Base-by-base conservation (phyloP, 2,113 vertebrate genomes). In the Theristicus caerulescens region DNA sequence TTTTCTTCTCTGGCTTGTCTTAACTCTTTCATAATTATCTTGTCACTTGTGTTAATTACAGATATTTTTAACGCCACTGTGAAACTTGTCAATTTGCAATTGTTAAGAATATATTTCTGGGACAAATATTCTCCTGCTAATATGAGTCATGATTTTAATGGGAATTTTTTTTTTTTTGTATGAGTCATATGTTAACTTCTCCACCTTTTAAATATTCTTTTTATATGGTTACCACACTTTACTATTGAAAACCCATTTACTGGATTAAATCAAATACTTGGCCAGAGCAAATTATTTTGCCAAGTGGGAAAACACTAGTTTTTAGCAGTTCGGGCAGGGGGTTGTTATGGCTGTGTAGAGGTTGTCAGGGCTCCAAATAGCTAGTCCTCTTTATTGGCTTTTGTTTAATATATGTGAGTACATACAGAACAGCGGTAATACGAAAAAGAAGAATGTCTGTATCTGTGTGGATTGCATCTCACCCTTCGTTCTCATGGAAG, bases 81-180 rank as follows among this genome's bases (percentile, higher is more conserved):
- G 85, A 95, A 86, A 83, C 79, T 65, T 96, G 47, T 90, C 95
- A 95, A 19, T 95, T 94, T 94, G 69, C 64, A 67, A 64, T 92
- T 93, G 72, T 90, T 90, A 88, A 73, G 79, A 78, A 66, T 78
- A 8, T 92, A 81, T 96, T 94, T 94, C 76, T 96, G 96, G 82
- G 93, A 83, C 82, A 62, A 92, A 95, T 96, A 94, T 42, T 95
- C 84, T 93, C 40, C 74, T 94, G 76, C 61, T 97, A 70, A 58
- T 69, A 51, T 93, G 93, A 96, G 49, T 97, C 95, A 94, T 46
- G 32, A n/a, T 11, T 95, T 86, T 93, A 71, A 91, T 76, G 44
- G 67, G 52, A 91, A 83, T 91, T 87, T 14, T 16, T 38, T 67
- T 38, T 67, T 94, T 95, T 67, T 82, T 90, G 8, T 72, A 54